Conservation (phyloP, 2,797 vertebrate species). For the Lophius americanus region DNA sequence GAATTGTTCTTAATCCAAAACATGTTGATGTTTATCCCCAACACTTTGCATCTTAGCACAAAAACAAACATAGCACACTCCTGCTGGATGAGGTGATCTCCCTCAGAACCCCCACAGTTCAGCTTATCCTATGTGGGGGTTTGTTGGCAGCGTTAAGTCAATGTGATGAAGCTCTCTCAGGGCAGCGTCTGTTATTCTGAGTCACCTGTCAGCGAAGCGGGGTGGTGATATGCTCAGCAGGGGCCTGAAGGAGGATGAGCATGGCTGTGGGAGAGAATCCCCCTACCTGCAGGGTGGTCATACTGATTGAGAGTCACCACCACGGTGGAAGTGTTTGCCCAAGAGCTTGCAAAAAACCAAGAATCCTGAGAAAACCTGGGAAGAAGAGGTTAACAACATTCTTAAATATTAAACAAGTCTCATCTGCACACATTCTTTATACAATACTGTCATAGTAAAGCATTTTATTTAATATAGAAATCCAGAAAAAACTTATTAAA, state of each 20-base stretch:
- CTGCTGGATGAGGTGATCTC: constrained; percentile 65
- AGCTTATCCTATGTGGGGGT: constrained; percentile 57
- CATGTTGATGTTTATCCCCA: constrained; percentile 64
- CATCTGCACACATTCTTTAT: constrained; percentile 65
- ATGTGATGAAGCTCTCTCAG: constrained; percentile 71
- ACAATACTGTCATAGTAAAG: constrained; percentile 37
- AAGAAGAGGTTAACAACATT: constrained; percentile 85
- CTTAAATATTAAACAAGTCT: constrained; percentile 79
- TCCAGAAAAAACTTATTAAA: background rate
- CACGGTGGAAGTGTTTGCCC: constrained; percentile 66
- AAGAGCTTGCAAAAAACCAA: constrained; percentile 75
- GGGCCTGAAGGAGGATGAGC: constrained; percentile 58
- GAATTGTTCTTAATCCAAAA: constrained; percentile 75
- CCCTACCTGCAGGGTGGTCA: constrained; percentile 69
- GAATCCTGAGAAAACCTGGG: constrained; percentile 71
- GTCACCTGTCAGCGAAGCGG: constrained; percentile 76
- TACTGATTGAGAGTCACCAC: constrained; percentile 67
- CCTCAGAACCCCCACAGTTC: constrained; percentile 65
- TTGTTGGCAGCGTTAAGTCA: constrained; percentile 72
- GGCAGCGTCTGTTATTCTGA: constrained; percentile 73
- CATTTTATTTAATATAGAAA: constrained; percentile 31
- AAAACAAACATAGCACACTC: constrained; percentile 73
- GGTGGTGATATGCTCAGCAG: constrained; percentile 60
- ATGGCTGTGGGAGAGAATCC: constrained; percentile 64
- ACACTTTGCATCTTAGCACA: constrained; percentile 46